phyloP scores from a whole-genome alignment of 1,140 invertebrate species.

The Drosophila kikkawai region DNA sequence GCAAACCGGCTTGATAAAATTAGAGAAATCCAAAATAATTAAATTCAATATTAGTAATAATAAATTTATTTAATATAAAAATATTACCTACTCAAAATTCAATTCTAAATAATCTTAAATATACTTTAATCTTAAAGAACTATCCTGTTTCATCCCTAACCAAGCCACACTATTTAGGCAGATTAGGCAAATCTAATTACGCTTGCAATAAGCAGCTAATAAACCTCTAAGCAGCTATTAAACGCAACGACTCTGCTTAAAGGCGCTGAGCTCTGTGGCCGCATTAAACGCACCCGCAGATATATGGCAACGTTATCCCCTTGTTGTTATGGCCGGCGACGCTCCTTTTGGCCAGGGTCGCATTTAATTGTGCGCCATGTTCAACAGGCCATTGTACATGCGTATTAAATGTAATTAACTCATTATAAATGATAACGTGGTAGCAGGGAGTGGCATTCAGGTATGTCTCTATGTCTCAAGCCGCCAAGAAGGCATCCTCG shows the following conservation, averaged over 20 bases:
- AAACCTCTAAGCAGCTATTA: conserved; percentile 64
- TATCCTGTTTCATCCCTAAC: background rate
- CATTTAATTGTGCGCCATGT: conserved; percentile 78
- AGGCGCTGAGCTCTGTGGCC: conserved; percentile 40
- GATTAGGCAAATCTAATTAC: conserved; percentile 38
- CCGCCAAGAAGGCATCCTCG: conserved; percentile 19
- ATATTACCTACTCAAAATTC: background rate
- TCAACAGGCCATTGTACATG: conserved; percentile 81
- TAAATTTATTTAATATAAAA: no score
- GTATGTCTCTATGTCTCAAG: conserved; percentile 62
- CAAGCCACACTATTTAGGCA: conserved; percentile 20
- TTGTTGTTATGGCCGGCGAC: conserved; percentile 44
- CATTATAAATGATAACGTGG: conserved; percentile 82
- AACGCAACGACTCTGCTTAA: conserved; percentile 65
- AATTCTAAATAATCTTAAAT: background rate
- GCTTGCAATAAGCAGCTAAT: conserved; percentile 55
- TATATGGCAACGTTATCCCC: conserved; percentile 44
- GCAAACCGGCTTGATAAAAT: no score
- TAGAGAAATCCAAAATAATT: no score
- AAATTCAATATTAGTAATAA: no score
- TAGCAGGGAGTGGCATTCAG: conserved; percentile 51
- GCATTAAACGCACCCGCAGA: conserved; percentile 15
- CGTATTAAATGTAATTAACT: conserved; percentile 83
- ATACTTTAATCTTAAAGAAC: background rate
- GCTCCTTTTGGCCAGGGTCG: conserved; percentile 64